Evolutionary conservation across 2,888 invertebrate species (phyloP).

Genomic region (Oscheius onirici): DNA sequence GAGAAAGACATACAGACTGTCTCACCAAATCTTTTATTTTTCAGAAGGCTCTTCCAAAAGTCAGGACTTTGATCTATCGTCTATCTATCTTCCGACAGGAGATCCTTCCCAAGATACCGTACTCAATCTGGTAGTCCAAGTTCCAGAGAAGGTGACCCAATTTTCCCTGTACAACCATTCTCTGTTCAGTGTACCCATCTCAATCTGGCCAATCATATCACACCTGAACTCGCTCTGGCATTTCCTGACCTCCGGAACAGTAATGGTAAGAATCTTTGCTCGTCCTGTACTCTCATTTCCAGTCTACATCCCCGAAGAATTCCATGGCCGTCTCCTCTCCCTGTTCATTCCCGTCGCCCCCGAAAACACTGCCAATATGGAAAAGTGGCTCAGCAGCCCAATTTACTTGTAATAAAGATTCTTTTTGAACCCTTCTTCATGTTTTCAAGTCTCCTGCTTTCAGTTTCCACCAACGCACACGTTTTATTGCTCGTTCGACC

Average conservation of each 20-base stretch:
- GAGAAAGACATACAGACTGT: too few relatives aligned
- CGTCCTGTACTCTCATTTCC: background rate
- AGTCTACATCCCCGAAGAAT: slow-evolving; percentile 6
- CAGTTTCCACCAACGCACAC: background rate
- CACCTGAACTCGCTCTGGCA: background rate
- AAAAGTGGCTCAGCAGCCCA: slow-evolving; percentile 8
- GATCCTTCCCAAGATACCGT: background rate
- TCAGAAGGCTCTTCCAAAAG: background rate
- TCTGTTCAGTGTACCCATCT: slow-evolving; percentile 17
- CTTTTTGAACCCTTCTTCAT: background rate
- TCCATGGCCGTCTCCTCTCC: slow-evolving; percentile 13
- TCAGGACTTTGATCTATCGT: background rate
- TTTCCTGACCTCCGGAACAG: background rate
- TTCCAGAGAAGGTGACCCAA: background rate
- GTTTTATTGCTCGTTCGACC: background rate
- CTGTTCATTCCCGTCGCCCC: slow-evolving; percentile 13
- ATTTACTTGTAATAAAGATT: slow-evolving; percentile 6
- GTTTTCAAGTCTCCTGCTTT: background rate
- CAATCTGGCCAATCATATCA: background rate
- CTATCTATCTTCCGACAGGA: background rate
- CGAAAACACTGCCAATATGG: background rate
- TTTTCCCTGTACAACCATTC: background rate
- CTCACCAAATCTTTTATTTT: background rate
- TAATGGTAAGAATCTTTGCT: background rate
- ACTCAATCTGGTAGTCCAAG: slow-evolving; percentile 9